Base-by-base conservation (phyloP, 2,797 vertebrate species). In the Crenuchus spilurus region DNA sequence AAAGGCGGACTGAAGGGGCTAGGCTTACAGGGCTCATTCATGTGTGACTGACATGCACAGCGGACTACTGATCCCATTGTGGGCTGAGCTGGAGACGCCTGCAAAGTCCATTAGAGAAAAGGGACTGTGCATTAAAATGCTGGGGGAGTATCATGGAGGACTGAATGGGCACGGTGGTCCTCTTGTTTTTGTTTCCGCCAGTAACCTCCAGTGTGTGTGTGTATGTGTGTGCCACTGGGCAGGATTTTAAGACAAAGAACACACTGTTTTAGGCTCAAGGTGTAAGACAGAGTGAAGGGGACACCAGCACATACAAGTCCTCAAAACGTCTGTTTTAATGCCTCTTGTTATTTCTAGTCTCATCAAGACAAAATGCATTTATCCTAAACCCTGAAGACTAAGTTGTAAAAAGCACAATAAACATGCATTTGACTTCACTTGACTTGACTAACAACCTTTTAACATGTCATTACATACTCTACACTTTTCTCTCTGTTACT, bases 11-110 rank as follows among this genome's bases (percentile, higher is more conserved):
- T 74, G 73, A 83, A 83, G 76, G 74, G 63, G 69, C 74, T 63
- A 64, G 75, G 74, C 85, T 86, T 81, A 77, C 69, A 80, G 75
- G 66, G 13, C 30, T 77, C 80, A 82, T 84, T 80, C 81, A 77
- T 80, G 85, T 78, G 83, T 86, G 87, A 89, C 78, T 90, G 87
- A 88, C 86, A 86, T 83, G 76, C 72, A 33, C 83, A 79, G 80
- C 79, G 64, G 76, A 75, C 83, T 79, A 84, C 70, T 80, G 78
- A 84, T 84, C 80, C 76, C 78, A 84, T 79, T 84, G 84, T 79
- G 83, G 46, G 77, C 74, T 64, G 77, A 86, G 79, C 77, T 82
- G 81, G 72, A 58, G 76, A 63, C 6, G 84, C 82, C 84, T 75
- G 82, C 78, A 75, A 79, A 87, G 82, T 86, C 85, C 79, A 80